phyloP scores from a whole-genome alignment of 2,888 invertebrate species.

The Spisula solida region DNA sequence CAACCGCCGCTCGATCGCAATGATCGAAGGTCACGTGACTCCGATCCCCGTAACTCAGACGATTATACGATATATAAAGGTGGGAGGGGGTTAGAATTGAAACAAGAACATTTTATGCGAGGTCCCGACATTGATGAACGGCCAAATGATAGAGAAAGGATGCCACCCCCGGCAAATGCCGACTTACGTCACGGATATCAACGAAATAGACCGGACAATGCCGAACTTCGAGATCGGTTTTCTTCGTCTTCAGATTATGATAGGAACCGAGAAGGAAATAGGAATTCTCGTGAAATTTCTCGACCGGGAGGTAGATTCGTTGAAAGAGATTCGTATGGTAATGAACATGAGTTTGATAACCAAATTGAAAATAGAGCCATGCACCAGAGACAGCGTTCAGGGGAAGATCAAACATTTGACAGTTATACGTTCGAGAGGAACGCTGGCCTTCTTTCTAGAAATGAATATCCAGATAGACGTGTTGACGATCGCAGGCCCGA shows the following conservation, averaged over 20 bases:
- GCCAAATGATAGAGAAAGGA: constrained; percentile 52
- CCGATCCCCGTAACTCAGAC: constrained; percentile 33
- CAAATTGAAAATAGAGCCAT: constrained; percentile 61
- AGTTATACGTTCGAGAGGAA: constrained; percentile 35
- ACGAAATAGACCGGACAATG: constrained; percentile 25
- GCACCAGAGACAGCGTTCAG: constrained; percentile 67
- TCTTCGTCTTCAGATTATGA: constrained; percentile 36
- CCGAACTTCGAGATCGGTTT: constrained; percentile 22
- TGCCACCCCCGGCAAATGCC: constrained; percentile 17
- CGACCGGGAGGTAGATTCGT: constrained; percentile 53
- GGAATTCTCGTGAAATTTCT: constrained; percentile 52
- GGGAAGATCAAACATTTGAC: constrained; percentile 52
- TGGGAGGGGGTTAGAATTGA: constrained; percentile 69
- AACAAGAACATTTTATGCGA: constrained; percentile 74
- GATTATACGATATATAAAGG: constrained; percentile 57
- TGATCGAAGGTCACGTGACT: not conserved
- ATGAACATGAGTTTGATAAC: constrained; percentile 68
- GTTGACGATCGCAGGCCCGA: constrained; percentile 48
- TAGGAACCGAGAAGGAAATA: not conserved
- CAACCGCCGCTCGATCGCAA: constrained; percentile 42
- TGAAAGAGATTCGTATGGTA: constrained; percentile 67
- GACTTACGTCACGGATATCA: constrained; percentile 12
- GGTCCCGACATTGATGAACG: constrained; percentile 48
- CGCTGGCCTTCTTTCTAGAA: not conserved
- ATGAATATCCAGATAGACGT: constrained; percentile 29